Conservation (phyloP, 2,888 invertebrate species). For the Altica lythri region DNA sequence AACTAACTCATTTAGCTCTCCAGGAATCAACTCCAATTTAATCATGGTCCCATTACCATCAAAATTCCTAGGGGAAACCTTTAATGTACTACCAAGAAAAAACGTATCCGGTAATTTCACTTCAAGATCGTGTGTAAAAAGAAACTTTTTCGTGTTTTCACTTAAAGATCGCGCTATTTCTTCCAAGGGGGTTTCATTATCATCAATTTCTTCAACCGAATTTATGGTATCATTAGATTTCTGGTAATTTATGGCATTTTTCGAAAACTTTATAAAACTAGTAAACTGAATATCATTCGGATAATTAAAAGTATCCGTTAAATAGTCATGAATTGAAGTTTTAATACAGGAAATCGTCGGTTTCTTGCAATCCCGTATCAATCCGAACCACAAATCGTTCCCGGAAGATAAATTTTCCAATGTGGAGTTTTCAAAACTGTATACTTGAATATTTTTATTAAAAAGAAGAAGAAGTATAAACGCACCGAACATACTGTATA, state of each 20-base stretch:
- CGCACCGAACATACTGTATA: conserved; percentile 36
- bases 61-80: conserved; percentile 73
- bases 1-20: conserved; percentile 49
- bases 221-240: conserved; percentile 51
- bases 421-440: conserved; percentile 47
- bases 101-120: conserved; percentile 72
- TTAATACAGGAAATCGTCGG: conserved; percentile 77
- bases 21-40: conserved; percentile 72
- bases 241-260: conserved; percentile 46
- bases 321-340: conserved; percentile 74
- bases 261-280: conserved; percentile 62
- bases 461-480: conserved; percentile 29
- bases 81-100: conserved; percentile 74
- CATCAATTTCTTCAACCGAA: conserved; percentile 49
- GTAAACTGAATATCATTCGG: conserved; percentile 50
- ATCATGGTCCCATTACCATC: conserved; percentile 77
- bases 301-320: conserved; percentile 69
- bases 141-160: conserved; percentile 67
- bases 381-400: conserved; percentile 74
- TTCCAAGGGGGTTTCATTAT: conserved; percentile 64
- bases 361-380: conserved; percentile 71
- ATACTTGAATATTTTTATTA: conserved; percentile 31
- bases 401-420: conserved; percentile 54
- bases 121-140: conserved; percentile 78
- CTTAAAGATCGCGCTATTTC: conserved; percentile 75